Base-by-base conservation (phyloP, 2,888 invertebrate genomes). In the Epiblema foenella region DNA sequence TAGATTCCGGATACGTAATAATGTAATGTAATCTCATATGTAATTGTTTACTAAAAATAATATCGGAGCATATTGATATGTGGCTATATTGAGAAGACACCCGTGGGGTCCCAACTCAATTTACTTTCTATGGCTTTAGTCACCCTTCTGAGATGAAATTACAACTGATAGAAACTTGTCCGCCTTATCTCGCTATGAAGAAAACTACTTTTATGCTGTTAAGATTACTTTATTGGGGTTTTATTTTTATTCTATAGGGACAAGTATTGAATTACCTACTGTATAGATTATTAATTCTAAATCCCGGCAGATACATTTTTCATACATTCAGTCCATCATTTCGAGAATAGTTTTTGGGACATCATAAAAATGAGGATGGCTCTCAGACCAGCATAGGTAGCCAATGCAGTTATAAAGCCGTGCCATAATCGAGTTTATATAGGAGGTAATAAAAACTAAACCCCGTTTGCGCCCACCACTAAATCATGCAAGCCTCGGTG, bases 101-200 rank as follows among this genome's bases (percentile, higher is more conserved):
- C 82, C 79, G 80, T 82, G 84, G 76, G 80, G 79, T 76, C 72
- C 82, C 85, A 79, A 81, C 83, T 82, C 84, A 81, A 88, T 88
- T 88, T 87, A 85, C 86, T 84, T 81, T 80, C 81, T 83, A 83
- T 81, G 77, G 84, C 80, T 77, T 78, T 83, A 84, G 85, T 83
- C 87, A 85, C 89, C 91, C 90, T 85, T 81, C 81, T 75, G 69
- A 83, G 85, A 87, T 84, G 85, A 83, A 87, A 89, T 88, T 85
- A 87, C 85, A 80, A 81, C 83, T 83, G 87, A 86, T 85, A 87
- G 81, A 77, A 77, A 82, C 75, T 78, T 79, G 75, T 78, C 79
- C 78, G 79, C 79, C 81, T 85, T 88, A 88, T 87, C 84, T 83
- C 75, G 74, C 73, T 24, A 37, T 46, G 57, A 54, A 52, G 67